These are phyloP conservation scores for Poecilia wingei DNA, from an alignment of 2,797 vertebrate species.

Conservation along the genomic window DNA sequence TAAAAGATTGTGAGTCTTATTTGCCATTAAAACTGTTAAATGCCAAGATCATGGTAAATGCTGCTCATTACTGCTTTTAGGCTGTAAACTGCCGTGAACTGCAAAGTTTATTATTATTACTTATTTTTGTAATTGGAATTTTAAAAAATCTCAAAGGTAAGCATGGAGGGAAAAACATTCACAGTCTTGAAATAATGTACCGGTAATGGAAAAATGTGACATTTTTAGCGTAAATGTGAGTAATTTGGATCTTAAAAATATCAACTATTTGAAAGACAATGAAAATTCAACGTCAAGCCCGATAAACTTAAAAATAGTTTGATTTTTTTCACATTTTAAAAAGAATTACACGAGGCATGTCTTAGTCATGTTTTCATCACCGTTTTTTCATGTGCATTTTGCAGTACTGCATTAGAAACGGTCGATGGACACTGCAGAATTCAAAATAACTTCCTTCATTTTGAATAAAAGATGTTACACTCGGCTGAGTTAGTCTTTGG, in stretches of 20 bases:
- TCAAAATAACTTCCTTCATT: neutral
- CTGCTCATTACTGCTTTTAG: conserved; percentile 6
- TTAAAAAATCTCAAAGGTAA: neutral
- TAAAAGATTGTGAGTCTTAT: conserved; percentile 13
- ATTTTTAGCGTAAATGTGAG: neutral
- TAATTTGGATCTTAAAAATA: neutral
- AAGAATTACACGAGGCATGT: neutral
- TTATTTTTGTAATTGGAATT: neutral
- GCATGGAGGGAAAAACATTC: neutral
- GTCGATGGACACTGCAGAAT: neutral
- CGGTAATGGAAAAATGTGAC: neutral
- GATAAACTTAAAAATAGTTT: neutral
- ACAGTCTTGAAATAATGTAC: neutral
- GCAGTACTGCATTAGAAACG: neutral
- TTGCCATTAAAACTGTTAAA: conserved; percentile 27
- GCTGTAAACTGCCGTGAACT: neutral
- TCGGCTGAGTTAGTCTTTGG: neutral
- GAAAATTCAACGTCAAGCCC: neutral
- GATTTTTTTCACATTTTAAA: neutral
- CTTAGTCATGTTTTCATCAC: neutral
- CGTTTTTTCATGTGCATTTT: neutral
- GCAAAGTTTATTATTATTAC: neutral
- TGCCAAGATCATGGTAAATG: conserved; percentile 31
- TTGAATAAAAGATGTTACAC: neutral
- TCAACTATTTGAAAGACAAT: neutral